Conservation (phyloP, 2,888 invertebrate genomes). For the Drosophila hamatofila region DNA sequence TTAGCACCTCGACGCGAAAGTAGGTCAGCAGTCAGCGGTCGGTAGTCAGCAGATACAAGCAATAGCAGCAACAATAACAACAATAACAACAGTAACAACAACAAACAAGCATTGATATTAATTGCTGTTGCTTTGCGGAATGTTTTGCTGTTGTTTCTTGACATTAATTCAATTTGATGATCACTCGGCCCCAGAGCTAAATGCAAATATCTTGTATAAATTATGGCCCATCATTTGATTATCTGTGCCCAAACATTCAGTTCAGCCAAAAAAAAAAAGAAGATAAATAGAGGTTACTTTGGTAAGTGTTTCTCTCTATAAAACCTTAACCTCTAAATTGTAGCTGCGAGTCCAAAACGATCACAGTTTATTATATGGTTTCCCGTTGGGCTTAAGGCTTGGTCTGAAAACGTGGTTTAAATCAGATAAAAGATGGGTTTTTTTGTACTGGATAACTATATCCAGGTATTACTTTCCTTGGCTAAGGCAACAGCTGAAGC, state of each 20-base stretch:
- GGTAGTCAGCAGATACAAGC: neutral
- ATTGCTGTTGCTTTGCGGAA: slow-evolving; percentile 57
- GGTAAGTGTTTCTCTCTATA: slow-evolving; percentile 41
- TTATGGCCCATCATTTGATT: slow-evolving; percentile 55
- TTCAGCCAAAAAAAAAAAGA: slow-evolving; percentile 9
- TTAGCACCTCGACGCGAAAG: slow-evolving; percentile 73
- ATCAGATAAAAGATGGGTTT: too few relatives aligned
- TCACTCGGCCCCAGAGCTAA: slow-evolving; percentile 37
- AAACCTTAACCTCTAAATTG: slow-evolving; percentile 56
- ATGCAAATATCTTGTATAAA: slow-evolving; percentile 77
- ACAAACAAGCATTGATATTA: slow-evolving; percentile 63
- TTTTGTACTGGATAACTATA: too few relatives aligned
- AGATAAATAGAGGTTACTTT: neutral
- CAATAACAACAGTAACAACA: slow-evolving; percentile 20
- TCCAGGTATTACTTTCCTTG: too few relatives aligned
- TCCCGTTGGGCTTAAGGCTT: neutral
- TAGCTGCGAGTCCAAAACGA: too few relatives aligned
- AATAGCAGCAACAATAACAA: slow-evolving; percentile 16
- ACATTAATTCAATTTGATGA: slow-evolving; percentile 76
- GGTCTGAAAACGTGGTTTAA: too few relatives aligned
- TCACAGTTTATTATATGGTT: neutral
- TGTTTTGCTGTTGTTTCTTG: slow-evolving; percentile 31
- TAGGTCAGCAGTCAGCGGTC: slow-evolving; percentile 54
- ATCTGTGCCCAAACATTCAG: slow-evolving; percentile 34
- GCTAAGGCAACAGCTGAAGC: too few relatives aligned